phyloP scores from a whole-genome alignment of 1,140 invertebrate genomes.

The Macrobrachium nipponense region DNA sequence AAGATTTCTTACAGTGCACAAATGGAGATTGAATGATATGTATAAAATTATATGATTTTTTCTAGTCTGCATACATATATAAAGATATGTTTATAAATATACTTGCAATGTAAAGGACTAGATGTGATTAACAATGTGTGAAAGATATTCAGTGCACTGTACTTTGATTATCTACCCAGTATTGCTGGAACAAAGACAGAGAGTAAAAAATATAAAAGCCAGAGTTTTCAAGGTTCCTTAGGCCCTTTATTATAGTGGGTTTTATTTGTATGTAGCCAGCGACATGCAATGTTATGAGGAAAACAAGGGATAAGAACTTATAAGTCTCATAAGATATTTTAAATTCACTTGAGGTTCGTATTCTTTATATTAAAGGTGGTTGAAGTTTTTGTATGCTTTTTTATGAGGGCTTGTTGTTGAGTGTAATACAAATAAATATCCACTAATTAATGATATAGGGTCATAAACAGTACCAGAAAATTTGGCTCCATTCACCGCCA shows the following conservation, averaged over 20 bases:
- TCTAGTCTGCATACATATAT: conserved; percentile 11
- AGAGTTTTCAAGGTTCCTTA: conserved; percentile 49
- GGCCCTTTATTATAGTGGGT: conserved; percentile 37
- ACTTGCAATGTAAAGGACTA: conserved; percentile 9
- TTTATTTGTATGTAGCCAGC: conserved; percentile 45
- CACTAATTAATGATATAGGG: conserved; percentile 22
- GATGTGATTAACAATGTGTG: not conserved
- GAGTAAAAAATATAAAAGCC: conserved; percentile 39
- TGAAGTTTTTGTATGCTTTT: not conserved
- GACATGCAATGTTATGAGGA: not conserved
- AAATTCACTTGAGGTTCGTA: not conserved
- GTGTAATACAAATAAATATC: conserved; percentile 17
- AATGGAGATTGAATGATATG: not conserved
- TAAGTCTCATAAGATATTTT: not conserved
- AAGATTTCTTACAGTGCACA: too few relatives aligned
- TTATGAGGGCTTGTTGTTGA: not conserved
- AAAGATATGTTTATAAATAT: conserved; percentile 18
- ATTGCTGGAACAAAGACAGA: conserved; percentile 57
- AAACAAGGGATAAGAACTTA: not conserved
- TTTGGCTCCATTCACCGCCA: conserved; percentile 53
- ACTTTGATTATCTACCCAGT: conserved; percentile 47
- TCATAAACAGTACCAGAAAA: conserved; percentile 35
- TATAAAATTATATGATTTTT: conserved; percentile 9
- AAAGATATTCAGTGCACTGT: conserved; percentile 37
- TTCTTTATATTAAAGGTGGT: not conserved